Evolutionary conservation across 2,797 vertebrate species (phyloP).

Genomic region (Forpus xanthops): DNA sequence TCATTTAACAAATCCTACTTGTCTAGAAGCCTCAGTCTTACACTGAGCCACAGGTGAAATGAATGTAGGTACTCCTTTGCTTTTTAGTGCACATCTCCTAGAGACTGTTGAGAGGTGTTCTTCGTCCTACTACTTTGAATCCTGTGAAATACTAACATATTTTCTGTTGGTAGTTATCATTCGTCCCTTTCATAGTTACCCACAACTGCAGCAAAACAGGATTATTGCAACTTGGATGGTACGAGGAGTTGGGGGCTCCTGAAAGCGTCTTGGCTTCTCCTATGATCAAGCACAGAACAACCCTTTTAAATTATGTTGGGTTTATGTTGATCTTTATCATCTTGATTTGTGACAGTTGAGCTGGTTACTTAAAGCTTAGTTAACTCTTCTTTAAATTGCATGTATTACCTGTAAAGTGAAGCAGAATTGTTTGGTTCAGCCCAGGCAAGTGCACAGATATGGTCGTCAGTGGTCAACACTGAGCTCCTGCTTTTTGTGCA

Average conservation of each 20-base stretch:
- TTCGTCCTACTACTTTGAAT: background rate
- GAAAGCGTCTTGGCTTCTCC: background rate
- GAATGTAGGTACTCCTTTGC: background rate
- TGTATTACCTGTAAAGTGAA: background rate
- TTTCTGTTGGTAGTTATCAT: background rate
- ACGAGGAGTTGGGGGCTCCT: rapidly evolving
- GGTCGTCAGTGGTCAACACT: background rate
- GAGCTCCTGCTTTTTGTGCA: background rate
- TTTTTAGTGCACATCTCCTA: background rate
- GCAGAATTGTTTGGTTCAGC: background rate
- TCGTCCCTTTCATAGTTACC: background rate
- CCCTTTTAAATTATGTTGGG: background rate
- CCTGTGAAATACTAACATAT: background rate
- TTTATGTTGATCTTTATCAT: background rate
- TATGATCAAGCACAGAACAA: background rate
- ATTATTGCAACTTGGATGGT: background rate
- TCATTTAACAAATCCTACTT: background rate
- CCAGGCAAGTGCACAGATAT: rapidly evolving
- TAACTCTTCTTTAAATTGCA: background rate
- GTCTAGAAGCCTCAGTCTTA: background rate
- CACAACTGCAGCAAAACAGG: background rate
- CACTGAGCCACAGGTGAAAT: background rate
- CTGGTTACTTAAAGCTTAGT: background rate
- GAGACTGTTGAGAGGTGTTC: background rate
- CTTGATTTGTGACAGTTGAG: background rate